Percentiles rank a stretch among this genome's conserved stretches.
These are phyloP conservation scores for Pocillopora verrucosa DNA, from an alignment of 64 coral and sea anemone species.

Conservation along the genomic window DNA sequence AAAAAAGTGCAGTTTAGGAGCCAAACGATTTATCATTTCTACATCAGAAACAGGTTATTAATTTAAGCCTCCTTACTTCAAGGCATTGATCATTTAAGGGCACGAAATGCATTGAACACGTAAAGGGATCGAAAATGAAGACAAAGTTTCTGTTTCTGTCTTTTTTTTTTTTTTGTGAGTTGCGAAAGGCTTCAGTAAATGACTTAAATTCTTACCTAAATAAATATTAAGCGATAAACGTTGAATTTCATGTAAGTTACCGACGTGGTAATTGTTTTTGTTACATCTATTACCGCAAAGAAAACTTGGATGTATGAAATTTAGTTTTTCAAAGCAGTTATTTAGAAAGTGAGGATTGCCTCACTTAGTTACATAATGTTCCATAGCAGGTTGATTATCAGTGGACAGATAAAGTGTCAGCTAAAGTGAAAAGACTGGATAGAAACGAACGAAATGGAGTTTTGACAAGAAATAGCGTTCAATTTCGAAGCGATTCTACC, in stretches of 20 bases:
- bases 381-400: not conserved
- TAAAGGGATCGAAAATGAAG: not conserved
- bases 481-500: too few relatives aligned
- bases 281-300: not conserved
- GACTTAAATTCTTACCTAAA: not conserved
- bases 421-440: too few relatives aligned
- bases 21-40: too few relatives aligned
- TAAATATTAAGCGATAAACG: not conserved
- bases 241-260: not conserved
- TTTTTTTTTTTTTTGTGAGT: not conserved
- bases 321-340: not conserved
- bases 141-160: not conserved
- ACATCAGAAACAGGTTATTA: too few relatives aligned
- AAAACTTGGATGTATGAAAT: not conserved
- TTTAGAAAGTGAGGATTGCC: not conserved
- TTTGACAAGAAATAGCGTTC: too few relatives aligned
- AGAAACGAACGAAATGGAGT: too few relatives aligned
- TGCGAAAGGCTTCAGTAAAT: not conserved
- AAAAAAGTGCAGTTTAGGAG: too few relatives aligned
- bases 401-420: not conserved
- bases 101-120: not conserved
- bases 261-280: too few relatives aligned
- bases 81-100: too few relatives aligned
- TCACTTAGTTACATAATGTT: not conserved
- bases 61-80: too few relatives aligned